Evolutionary conservation across 2,797 vertebrate genomes (phyloP).

Genomic region (Sebastes minor): DNA sequence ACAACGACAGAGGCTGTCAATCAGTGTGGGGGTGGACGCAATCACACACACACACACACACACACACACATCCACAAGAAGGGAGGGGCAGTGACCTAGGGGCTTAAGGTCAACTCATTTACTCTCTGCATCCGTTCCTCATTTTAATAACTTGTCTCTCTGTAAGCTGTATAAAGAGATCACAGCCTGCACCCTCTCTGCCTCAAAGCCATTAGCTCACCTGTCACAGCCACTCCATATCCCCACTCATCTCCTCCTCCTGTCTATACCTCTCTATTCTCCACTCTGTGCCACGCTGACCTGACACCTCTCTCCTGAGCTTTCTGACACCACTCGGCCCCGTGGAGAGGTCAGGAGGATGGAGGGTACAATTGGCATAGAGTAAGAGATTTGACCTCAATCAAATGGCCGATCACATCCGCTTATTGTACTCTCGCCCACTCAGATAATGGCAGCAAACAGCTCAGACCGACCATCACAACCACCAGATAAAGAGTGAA

Average conservation of each 20-base stretch:
- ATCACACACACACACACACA: conserved; percentile 37
- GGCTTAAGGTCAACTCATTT: conserved; percentile 88
- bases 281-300: conserved; percentile 39
- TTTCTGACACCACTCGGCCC: conserved; percentile 40
- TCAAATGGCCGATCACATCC: conserved; percentile 60
- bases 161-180: conserved; percentile 76
- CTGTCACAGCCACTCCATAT: conserved; percentile 62
- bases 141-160: conserved; percentile 83
- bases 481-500: conserved; percentile 23
- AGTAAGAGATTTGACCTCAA: conserved; percentile 75
- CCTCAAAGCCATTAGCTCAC: conserved; percentile 73
- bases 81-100: conserved; percentile 74
- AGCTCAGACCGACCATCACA: conserved; percentile 11
- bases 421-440: conserved; percentile 54
- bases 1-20: conserved; percentile 79
- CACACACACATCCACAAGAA: conserved; percentile 1
- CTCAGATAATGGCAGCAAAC: conserved; percentile 61
- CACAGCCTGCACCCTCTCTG: conserved; percentile 64
- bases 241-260: conserved; percentile 52
- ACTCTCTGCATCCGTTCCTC: conserved; percentile 80
- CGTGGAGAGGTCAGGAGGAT: conserved; percentile 46
- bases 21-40: conserved; percentile 73
- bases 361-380: conserved; percentile 30
- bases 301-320: conserved; percentile 48
- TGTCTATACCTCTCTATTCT: conserved; percentile 49